phyloP scores from a whole-genome alignment of 2,888 invertebrate species.

The Ommatoiulus sabulosus region DNA sequence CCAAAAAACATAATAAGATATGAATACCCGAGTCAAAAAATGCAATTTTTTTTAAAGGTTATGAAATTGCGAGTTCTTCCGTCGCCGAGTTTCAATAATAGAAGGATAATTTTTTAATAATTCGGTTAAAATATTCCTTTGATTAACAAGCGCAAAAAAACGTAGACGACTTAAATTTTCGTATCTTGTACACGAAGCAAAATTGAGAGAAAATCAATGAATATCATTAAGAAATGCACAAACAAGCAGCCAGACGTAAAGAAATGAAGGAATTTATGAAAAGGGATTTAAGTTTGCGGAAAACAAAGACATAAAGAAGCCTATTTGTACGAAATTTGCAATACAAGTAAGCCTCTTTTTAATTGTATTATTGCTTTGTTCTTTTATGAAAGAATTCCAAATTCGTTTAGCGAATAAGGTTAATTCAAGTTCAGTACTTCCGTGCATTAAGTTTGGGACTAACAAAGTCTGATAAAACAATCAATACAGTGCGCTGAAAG shows the following conservation, averaged over 20 bases:
- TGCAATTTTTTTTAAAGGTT: no score
- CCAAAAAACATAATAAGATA: no score
- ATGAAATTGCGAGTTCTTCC: not conserved
- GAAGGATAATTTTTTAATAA: not conserved
- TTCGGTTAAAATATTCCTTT: not conserved
- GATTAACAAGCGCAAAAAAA: not conserved
- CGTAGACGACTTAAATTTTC: not conserved
- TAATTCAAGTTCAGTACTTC: slow-evolving; percentile 39
- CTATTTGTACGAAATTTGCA: not conserved
- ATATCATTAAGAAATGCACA: not conserved
- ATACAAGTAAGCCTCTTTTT: not conserved
- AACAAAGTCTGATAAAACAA: slow-evolving; percentile 36
- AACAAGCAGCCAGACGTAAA: not conserved
- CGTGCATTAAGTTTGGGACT: not conserved
- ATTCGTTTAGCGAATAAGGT: slow-evolving; percentile 36
- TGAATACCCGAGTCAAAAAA: no score
- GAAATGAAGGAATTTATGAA: not conserved
- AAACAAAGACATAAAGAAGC: not conserved
- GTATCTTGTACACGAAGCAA: not conserved
- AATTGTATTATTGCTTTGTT: slow-evolving; percentile 36
- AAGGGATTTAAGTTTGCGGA: not conserved
- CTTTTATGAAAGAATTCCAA: slow-evolving; percentile 18
- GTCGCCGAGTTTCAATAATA: not conserved
- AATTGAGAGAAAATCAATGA: not conserved
- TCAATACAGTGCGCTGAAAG: not conserved